Percentiles rank a stretch among this genome's conserved stretches.
Conservation (phyloP, 2,797 vertebrate genomes). For the Enteromius afrohamiltoni region DNA sequence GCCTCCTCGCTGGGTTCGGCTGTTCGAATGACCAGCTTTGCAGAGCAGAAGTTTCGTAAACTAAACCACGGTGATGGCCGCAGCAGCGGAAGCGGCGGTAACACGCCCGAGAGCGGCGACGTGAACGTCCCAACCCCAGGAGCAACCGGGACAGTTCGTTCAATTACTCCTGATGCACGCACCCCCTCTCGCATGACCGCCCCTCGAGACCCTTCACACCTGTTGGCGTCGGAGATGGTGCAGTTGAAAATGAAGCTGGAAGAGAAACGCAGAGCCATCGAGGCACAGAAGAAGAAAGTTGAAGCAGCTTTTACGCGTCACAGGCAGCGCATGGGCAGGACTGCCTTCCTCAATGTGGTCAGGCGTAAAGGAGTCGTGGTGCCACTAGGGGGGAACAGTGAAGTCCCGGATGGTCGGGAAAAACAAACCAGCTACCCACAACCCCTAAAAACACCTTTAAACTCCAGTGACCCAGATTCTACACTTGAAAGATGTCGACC, state of each 20-base stretch:
- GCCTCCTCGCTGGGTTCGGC: constrained; percentile 82
- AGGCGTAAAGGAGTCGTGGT: constrained; percentile 89
- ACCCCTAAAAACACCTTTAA: constrained; percentile 51
- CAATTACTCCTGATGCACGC: constrained; percentile 80
- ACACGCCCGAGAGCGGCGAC: constrained; percentile 93
- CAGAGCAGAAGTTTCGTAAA: constrained; percentile 96
- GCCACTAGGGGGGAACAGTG: constrained; percentile 74
- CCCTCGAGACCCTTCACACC: constrained; percentile 87
- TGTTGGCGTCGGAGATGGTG: constrained; percentile 95
- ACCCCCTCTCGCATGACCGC: constrained; percentile 67
- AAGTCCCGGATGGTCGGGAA: constrained; percentile 76
- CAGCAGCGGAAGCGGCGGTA: constrained; percentile 89
- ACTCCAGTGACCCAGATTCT: constrained; percentile 61
- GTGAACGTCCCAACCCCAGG: constrained; percentile 84
- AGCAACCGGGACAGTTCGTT: constrained; percentile 66
- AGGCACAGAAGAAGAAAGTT: constrained; percentile 97
- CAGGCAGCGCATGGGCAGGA: constrained; percentile 95
- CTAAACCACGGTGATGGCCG: constrained; percentile 85
- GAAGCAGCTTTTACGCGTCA: constrained; percentile 94
- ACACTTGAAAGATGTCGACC: constrained; percentile 82
- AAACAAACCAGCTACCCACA: constrained; percentile 74
- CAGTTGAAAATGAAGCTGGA: constrained; percentile 97
- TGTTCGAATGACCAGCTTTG: constrained; percentile 97
- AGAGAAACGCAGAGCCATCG: constrained; percentile 95
- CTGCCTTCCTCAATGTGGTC: constrained; percentile 95